These are phyloP conservation scores for Sminthurides aquaticus DNA, from an alignment of 2,888 invertebrate species.

Conservation along the genomic window DNA sequence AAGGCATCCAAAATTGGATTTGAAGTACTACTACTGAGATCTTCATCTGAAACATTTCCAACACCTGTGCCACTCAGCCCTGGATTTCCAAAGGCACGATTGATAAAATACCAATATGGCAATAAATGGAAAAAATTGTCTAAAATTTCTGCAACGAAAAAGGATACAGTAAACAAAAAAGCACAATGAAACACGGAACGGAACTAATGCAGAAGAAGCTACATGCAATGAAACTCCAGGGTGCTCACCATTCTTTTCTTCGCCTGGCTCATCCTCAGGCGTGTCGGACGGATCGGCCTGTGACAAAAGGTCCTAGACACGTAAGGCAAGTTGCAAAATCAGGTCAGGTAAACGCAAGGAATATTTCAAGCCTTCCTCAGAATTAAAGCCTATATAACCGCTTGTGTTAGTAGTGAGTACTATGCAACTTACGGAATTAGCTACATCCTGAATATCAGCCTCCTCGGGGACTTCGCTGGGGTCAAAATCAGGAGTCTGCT, in stretches of 20 bases:
- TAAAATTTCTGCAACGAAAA: constrained; percentile 21
- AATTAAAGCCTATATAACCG: constrained; percentile 1
- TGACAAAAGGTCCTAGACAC: constrained; percentile 27
- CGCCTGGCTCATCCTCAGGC: constrained; percentile 24
- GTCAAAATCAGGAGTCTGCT: constrained; percentile 42
- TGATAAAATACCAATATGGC: constrained; percentile 41
- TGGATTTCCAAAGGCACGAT: constrained; percentile 34
- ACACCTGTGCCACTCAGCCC: constrained; percentile 15
- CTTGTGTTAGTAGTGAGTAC: constrained; percentile 1
- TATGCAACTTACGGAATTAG: constrained; percentile 21
- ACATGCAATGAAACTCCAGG: too few relatives aligned
- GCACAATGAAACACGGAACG: too few relatives aligned
- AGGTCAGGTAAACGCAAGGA: too few relatives aligned
- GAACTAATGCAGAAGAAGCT: too few relatives aligned
- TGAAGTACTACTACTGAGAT: constrained; percentile 21
- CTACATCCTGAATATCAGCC: constrained; percentile 21
- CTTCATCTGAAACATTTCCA: constrained; percentile 20
- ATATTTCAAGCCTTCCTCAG: too few relatives aligned
- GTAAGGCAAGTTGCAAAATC: constrained; percentile 3
- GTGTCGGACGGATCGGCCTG: constrained; percentile 27
- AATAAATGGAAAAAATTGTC: constrained; percentile 36
- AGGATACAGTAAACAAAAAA: too few relatives aligned
- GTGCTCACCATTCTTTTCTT: constrained; percentile 32
- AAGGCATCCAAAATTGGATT: constrained; percentile 25
- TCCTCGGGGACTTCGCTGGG: constrained; percentile 46